Evolutionary conservation across 2,888 invertebrate genomes (phyloP).

Genomic region (Agriopis leucophaearia): DNA sequence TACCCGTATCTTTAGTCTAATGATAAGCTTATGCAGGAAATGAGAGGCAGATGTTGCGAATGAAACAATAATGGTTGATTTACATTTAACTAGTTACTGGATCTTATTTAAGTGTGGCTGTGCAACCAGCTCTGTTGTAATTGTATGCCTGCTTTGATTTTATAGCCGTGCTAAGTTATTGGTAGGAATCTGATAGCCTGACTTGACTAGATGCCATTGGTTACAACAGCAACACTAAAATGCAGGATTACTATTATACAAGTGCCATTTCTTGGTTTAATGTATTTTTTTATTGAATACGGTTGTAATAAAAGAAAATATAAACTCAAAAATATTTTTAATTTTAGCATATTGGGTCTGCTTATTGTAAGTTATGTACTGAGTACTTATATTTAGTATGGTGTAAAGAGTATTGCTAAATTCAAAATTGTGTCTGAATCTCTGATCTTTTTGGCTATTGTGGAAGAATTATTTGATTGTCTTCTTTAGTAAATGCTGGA

Average conservation of each 20-base stretch:
- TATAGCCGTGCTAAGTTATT: conserved; percentile 25
- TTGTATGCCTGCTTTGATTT: conserved; percentile 31
- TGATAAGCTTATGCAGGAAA: conserved; percentile 67
- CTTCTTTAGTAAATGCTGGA: conserved; percentile 12
- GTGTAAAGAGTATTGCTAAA: too few relatives aligned
- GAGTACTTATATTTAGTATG: too few relatives aligned
- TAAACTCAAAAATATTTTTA: too few relatives aligned
- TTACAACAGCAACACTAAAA: conserved; percentile 18
- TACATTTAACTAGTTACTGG: conserved; percentile 39
- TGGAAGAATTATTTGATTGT: too few relatives aligned
- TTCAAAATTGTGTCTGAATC: too few relatives aligned
- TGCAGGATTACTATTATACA: conserved; percentile 10
- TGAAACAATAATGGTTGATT: conserved; percentile 57
- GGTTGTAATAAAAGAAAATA: not conserved
- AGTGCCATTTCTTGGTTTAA: conserved; percentile 21
- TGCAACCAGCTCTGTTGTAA: conserved; percentile 18
- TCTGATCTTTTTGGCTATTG: too few relatives aligned
- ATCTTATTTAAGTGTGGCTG: conserved; percentile 17
- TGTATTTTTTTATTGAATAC: conserved; percentile 15
- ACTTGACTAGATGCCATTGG: conserved; percentile 21
- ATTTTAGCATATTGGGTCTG: too few relatives aligned
- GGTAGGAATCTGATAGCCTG: conserved; percentile 26
- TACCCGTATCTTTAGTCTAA: conserved; percentile 45
- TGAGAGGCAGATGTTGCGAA: conserved; percentile 73
- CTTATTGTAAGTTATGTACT: too few relatives aligned